Base-by-base conservation (phyloP, 2,888 invertebrate genomes). In the Drepanosiphum platanoidis region DNA sequence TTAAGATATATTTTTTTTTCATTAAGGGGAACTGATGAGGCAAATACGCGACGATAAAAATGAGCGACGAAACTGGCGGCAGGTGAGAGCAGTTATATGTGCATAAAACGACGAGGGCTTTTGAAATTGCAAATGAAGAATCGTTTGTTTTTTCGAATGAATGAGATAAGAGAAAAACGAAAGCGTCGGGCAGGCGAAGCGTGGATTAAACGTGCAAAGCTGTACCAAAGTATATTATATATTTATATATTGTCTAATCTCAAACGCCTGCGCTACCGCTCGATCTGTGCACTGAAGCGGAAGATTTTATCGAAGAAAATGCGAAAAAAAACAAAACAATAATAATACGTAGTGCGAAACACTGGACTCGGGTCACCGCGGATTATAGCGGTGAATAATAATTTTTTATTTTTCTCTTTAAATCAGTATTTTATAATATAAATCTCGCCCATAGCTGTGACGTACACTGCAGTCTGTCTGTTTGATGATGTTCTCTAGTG, bases 51-150 rank as follows among this genome's bases (percentile, higher is more conserved):
- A 52, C 4, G 34, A 27, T 52, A 52, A 68, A 79, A 79, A 68
- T 79, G 13, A 79, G 9, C 46, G 52, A 68, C 46, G 52, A 68
- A 68, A 52, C 68, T 79, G 77, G 27, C 46, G 77, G 27, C 46
- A 68, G 68, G 68, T 68, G n/a, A 75, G n/a, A n/a, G n/a, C n/a
- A n/a, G 27, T 34, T 27, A 39, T 39, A 52, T n/a, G n/a, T n/a
- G n/a, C n/a, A n/a, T n/a, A n/a, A n/a, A n/a, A n/a, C n/a, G n/a
- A n/a, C 46, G 79, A 32, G 32, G 32, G 27, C 32, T 68, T 79
- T 52, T 46, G 32, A 79, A 32, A 79, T 52, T 68, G 18, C 15
- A 79, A 68, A 68, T 52, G 66, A 68, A 79, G 68, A 68, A 46
- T 68, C 30, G 46, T 68, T 79, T 68, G 27, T 32, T 52, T 79